phyloP scores from a whole-genome alignment of 2,797 vertebrate genomes.

The Yasuhikotakia modesta region DNA sequence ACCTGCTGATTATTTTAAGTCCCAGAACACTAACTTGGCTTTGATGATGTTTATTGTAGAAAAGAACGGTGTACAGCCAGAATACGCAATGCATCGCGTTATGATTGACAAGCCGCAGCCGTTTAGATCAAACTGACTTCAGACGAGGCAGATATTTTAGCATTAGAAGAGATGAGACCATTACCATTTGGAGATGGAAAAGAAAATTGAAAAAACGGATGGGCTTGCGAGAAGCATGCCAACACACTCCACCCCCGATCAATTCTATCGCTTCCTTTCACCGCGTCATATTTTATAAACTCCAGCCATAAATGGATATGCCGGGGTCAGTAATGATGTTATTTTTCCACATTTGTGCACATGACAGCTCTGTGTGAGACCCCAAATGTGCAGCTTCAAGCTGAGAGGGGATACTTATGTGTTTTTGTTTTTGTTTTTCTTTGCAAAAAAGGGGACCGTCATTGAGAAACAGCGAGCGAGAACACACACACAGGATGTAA shows the following conservation, averaged over 20 bases:
- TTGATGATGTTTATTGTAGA: slow-evolving; percentile 34
- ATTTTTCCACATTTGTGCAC: slow-evolving; percentile 60
- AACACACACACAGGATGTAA: slow-evolving; percentile 4
- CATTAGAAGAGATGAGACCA: slow-evolving; percentile 48
- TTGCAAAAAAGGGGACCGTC: slow-evolving; percentile 27
- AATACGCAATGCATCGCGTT: slow-evolving; percentile 11
- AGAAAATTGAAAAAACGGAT: slow-evolving; percentile 39
- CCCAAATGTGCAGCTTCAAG: slow-evolving; percentile 32
- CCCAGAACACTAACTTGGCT: slow-evolving; percentile 30
- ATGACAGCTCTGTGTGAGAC: slow-evolving; percentile 53
- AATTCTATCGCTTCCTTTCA: slow-evolving; percentile 46
- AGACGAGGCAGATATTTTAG: slow-evolving; percentile 35
- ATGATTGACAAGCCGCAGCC: slow-evolving; percentile 33
- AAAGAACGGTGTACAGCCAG: slow-evolving; percentile 13
- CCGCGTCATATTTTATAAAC: slow-evolving; percentile 47
- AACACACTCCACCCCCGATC: slow-evolving; percentile 26
- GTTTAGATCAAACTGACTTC: slow-evolving; percentile 21
- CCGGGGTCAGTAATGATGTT: slow-evolving; percentile 53
- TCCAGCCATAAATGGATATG: slow-evolving; percentile 51
- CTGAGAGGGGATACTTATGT: slow-evolving; percentile 45
- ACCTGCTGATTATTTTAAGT: slow-evolving; percentile 40
- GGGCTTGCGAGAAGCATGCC: slow-evolving; percentile 18
- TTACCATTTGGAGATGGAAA: slow-evolving; percentile 35
- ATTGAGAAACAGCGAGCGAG: slow-evolving; percentile 35
- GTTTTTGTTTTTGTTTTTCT: slow-evolving; percentile 32